A percentile compares a stretch with the other conserved stretches of the same genome.
phyloP scores from a whole-genome alignment of 2,797 vertebrate species.

The Characodon lateralis region DNA sequence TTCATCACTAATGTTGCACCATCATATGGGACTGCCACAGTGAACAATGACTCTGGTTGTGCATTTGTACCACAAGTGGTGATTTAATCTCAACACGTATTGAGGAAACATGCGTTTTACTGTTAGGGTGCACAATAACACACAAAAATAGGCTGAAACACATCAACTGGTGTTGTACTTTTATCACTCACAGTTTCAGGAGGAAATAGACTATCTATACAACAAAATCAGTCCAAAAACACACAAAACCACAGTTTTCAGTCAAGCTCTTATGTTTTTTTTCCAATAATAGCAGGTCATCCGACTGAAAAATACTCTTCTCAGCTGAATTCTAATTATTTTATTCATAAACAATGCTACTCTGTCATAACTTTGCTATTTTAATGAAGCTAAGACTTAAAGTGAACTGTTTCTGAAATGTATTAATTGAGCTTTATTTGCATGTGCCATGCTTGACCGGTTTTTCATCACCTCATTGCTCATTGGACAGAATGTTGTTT shows the following conservation, averaged over 20 bases:
- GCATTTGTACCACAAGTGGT: constrained; percentile 56
- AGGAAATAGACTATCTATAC: constrained; percentile 46
- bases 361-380: constrained; percentile 18
- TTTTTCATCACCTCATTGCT: constrained; percentile 13
- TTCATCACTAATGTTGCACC: constrained; percentile 28
- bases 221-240: constrained; percentile 34
- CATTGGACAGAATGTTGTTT: constrained; percentile 39
- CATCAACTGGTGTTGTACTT: constrained; percentile 32
- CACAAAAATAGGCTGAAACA: constrained; percentile 31
- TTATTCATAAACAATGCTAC: not conserved
- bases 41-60: constrained; percentile 37
- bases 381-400: constrained; percentile 24
- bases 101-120: constrained; percentile 38
- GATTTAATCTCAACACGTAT: constrained; percentile 64
- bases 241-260: constrained; percentile 3
- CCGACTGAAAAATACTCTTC: constrained; percentile 8
- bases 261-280: constrained; percentile 32
- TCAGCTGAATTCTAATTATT: not conserved
- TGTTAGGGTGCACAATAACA: constrained; percentile 27
- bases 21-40: constrained; percentile 28
- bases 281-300: constrained; percentile 5
- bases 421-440: constrained; percentile 60
- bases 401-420: constrained; percentile 38
- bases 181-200: constrained; percentile 21
- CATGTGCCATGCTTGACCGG: constrained; percentile 76